Conservation (phyloP, 2,888 invertebrate genomes). For the Atethmia centrago region DNA sequence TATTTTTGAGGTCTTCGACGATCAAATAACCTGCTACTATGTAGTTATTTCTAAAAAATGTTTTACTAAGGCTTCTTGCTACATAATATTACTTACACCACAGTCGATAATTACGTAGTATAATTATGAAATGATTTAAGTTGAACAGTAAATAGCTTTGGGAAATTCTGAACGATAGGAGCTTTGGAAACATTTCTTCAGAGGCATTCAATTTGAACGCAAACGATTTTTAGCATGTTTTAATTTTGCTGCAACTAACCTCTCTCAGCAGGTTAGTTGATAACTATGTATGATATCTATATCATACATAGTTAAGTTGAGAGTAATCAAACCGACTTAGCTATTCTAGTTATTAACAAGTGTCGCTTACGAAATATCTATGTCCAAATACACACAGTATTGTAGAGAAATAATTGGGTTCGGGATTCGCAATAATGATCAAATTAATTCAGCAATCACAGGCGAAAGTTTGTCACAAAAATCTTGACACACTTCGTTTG, state of each 20-base stretch:
- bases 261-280: too few relatives aligned
- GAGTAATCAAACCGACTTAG: not conserved
- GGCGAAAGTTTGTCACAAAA: constrained; percentile 21
- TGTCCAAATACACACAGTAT: constrained; percentile 1
- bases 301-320: too few relatives aligned
- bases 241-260: too few relatives aligned
- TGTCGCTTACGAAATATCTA: constrained; percentile 3
- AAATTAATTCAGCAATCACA: constrained; percentile 42
- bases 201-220: not conserved
- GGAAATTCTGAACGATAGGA: not conserved
- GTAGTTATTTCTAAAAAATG: constrained; percentile 5
- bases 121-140: not conserved
- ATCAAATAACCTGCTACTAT: constrained; percentile 37
- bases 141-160: not conserved
- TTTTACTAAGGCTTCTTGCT: constrained; percentile 18
- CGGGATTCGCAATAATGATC: constrained; percentile 25
- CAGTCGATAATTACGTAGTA: not conserved
- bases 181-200: not conserved
- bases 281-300: too few relatives aligned
- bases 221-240: not conserved
- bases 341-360: not conserved
- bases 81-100: constrained; percentile 9
- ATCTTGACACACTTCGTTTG: constrained; percentile 38
- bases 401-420: constrained; percentile 21
- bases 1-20: constrained; percentile 26